phyloP scores from a whole-genome alignment of 2,797 vertebrate species.

The Pangasius krempfi region DNA sequence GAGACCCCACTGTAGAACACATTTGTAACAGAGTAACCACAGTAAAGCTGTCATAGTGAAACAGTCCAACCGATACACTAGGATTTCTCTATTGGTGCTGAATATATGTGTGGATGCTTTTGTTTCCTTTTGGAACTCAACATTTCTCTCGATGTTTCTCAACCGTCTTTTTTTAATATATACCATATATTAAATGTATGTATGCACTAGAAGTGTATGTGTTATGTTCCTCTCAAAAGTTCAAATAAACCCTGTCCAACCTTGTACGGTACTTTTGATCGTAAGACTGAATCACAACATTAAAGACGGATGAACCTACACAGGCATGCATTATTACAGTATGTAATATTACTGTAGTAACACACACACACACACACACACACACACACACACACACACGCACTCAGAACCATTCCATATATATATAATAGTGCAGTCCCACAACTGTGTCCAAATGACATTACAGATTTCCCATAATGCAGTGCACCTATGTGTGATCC shows the following conservation, averaged over 20 bases:
- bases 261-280: constrained; percentile 41
- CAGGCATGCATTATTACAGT: neutral
- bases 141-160: constrained; percentile 60
- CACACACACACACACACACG: neutral
- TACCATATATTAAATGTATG: constrained; percentile 47
- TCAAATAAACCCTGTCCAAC: constrained; percentile 80
- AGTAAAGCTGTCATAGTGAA: constrained; percentile 38
- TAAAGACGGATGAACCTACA: neutral
- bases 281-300: neutral
- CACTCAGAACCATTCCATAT: neutral
- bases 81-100: constrained; percentile 59
- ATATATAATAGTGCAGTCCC: neutral
- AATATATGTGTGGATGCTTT: constrained; percentile 56
- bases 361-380: neutral
- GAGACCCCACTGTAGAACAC: constrained; percentile 36
- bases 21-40: constrained; percentile 20
- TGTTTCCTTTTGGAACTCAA: constrained; percentile 55
- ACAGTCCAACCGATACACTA: constrained; percentile 32
- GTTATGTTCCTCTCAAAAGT: constrained; percentile 77
- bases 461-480: neutral
- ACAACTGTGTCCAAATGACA: neutral
- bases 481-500: neutral
- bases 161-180: constrained; percentile 59
- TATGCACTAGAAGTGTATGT: constrained; percentile 62
- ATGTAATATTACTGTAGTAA: neutral